These are phyloP conservation scores for Nemapogon koenigi DNA, from an alignment of 2,888 invertebrate species.

Conservation along the genomic window DNA sequence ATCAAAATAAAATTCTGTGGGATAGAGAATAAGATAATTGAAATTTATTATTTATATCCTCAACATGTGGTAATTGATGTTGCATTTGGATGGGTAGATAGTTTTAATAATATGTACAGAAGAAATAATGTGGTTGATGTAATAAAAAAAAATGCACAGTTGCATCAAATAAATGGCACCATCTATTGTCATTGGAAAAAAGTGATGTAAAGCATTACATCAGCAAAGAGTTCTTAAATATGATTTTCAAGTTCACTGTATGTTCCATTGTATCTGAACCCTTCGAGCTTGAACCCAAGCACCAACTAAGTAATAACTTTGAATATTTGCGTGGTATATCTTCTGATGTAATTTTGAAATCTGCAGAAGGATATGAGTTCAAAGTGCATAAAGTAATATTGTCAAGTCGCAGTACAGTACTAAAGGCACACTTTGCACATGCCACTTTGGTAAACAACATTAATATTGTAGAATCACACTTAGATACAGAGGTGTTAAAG, in stretches of 20 bases:
- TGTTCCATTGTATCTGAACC: too few relatives aligned
- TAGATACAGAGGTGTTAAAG: slow-evolving; percentile 41
- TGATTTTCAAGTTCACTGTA: too few relatives aligned
- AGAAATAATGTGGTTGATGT: too few relatives aligned
- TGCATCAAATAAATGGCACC: neutral
- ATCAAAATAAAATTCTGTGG: neutral
- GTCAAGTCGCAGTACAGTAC: slow-evolving; percentile 45
- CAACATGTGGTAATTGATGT: too few relatives aligned
- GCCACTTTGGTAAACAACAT: slow-evolving; percentile 47
- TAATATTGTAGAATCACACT: slow-evolving; percentile 41
- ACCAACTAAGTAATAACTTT: slow-evolving; percentile 45
- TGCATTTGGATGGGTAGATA: too few relatives aligned
- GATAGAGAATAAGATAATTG: neutral
- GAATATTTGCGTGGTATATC: slow-evolving; percentile 44
- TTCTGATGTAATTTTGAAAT: slow-evolving; percentile 50
- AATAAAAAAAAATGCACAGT: too few relatives aligned
- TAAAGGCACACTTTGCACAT: slow-evolving; percentile 53
- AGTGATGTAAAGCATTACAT: too few relatives aligned
- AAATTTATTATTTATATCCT: neutral
- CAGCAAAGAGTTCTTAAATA: too few relatives aligned
- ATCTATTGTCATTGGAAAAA: neutral
- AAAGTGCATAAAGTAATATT: slow-evolving; percentile 50
- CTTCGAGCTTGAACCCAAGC: slow-evolving; percentile 25
- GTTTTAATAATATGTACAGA: too few relatives aligned
- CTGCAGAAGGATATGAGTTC: slow-evolving; percentile 40